phyloP scores from a whole-genome alignment of 2,888 invertebrate species.

The Amiota minor region DNA sequence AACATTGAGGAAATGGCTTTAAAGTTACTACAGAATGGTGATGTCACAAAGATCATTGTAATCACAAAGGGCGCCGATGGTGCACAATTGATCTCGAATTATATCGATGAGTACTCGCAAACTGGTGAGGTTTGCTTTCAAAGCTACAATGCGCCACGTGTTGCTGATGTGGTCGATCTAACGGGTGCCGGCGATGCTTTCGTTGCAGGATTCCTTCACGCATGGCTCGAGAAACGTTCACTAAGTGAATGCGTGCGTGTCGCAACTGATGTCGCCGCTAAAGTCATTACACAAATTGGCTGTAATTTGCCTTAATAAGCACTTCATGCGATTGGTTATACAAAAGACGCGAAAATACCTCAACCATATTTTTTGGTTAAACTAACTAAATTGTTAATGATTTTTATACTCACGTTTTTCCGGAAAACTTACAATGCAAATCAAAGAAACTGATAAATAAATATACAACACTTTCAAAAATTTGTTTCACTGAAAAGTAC shows the following conservation, averaged over 20 bases:
- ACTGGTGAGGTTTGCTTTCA: slow-evolving; percentile 56
- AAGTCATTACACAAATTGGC: slow-evolving; percentile 75
- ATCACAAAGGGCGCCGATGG: slow-evolving; percentile 79
- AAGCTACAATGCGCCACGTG: slow-evolving; percentile 69
- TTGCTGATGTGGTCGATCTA: slow-evolving; percentile 75
- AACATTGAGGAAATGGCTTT: slow-evolving; percentile 54
- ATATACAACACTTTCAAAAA: too few species aligned
- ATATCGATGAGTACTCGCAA: slow-evolving; percentile 54
- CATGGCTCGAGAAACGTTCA: slow-evolving; percentile 71
- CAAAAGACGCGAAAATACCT: slow-evolving; percentile 10
- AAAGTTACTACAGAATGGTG: slow-evolving; percentile 43
- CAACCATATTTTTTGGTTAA: not conserved
- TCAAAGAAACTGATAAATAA: too few species aligned
- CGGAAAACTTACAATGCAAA: not conserved
- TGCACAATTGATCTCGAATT: slow-evolving; percentile 74
- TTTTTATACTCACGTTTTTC: not conserved
- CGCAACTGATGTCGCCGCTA: slow-evolving; percentile 73
- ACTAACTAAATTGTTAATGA: not conserved
- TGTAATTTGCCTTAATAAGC: slow-evolving; percentile 72
- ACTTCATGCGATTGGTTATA: not conserved
- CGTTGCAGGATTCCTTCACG: slow-evolving; percentile 77
- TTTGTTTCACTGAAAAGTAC: too few species aligned
- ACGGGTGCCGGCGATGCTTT: slow-evolving; percentile 79
- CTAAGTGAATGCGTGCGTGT: slow-evolving; percentile 73
- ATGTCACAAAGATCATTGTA: slow-evolving; percentile 74